Percentiles rank a stretch among this genome's conserved stretches.
Conservation (phyloP, 2,888 invertebrate genomes). For the Harpagoxenus sublaevis region DNA sequence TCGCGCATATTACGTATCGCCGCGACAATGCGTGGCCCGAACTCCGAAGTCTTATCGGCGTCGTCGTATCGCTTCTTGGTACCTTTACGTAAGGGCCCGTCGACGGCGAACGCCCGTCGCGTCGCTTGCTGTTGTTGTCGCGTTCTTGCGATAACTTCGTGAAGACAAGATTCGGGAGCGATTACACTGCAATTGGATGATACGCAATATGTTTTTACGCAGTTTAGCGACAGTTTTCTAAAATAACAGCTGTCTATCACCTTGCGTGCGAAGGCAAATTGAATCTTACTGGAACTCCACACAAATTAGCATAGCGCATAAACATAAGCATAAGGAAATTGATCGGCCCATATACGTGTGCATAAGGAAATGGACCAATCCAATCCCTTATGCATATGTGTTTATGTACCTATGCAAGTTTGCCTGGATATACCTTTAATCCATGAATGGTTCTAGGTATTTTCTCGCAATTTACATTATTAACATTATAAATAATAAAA, state of each 20-base stretch:
- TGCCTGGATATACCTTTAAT: not conserved
- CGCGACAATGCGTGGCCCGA: conserved; percentile 67
- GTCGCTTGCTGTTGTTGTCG: conserved; percentile 40
- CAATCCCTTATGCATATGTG: too few relatives aligned
- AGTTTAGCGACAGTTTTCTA: not conserved
- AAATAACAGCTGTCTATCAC: not conserved
- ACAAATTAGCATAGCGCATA: too few relatives aligned
- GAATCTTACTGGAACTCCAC: too few relatives aligned
- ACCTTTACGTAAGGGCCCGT: conserved; percentile 81
- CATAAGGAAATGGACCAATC: too few relatives aligned
- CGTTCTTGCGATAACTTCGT: conserved; percentile 70
- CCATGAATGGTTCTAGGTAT: not conserved
- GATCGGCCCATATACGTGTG: too few relatives aligned
- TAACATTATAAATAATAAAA: not conserved
- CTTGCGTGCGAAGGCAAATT: not conserved
- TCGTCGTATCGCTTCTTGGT: conserved; percentile 69
- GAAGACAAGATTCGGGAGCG: conserved; percentile 32
- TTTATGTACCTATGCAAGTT: too few relatives aligned
- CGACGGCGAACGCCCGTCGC: conserved; percentile 47
- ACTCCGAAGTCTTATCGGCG: conserved; percentile 65
- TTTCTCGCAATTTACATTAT: not conserved
- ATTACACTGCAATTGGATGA: not conserved
- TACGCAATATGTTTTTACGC: conserved; percentile 9
- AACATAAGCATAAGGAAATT: too few relatives aligned
- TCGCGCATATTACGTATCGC: conserved; percentile 77